A percentile compares a stretch with the other conserved stretches of the same genome.
Evolutionary conservation across 1,140 invertebrate species (phyloP).

Genomic region (Spodoptera litura): DNA sequence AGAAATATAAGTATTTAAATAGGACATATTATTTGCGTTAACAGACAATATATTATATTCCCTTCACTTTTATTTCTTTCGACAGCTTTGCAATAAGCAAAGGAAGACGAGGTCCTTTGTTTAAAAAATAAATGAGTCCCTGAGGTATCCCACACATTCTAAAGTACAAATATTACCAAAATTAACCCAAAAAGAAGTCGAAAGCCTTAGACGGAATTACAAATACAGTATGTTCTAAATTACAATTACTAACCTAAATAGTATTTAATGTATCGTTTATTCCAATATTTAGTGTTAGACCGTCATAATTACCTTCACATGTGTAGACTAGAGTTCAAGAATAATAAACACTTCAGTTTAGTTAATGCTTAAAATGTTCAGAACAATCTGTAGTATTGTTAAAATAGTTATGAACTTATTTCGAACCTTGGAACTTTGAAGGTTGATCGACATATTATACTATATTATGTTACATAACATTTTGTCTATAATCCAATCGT

Average conservation of each 20-base stretch:
- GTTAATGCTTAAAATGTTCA: neutral
- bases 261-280: neutral
- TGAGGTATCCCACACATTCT: too few relatives aligned
- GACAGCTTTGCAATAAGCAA: too few relatives aligned
- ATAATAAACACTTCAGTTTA: constrained; percentile 1
- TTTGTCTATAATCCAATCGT: too few relatives aligned
- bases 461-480: neutral
- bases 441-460: neutral
- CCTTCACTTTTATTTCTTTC: too few relatives aligned
- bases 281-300: neutral
- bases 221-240: neutral
- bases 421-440: neutral
- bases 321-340: neutral
- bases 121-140: too few relatives aligned
- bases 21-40: too few relatives aligned
- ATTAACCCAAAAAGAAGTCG: neutral
- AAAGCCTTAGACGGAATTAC: neutral
- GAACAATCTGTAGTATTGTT: neutral
- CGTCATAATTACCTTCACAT: neutral
- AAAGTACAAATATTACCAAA: too few relatives aligned
- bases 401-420: neutral
- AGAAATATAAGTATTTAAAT: too few relatives aligned
- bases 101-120: too few relatives aligned
- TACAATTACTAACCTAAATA: too few relatives aligned
- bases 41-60: too few relatives aligned